phyloP scores from a whole-genome alignment of 2,113 vertebrate species.

The Bujurquina vittata region DNA sequence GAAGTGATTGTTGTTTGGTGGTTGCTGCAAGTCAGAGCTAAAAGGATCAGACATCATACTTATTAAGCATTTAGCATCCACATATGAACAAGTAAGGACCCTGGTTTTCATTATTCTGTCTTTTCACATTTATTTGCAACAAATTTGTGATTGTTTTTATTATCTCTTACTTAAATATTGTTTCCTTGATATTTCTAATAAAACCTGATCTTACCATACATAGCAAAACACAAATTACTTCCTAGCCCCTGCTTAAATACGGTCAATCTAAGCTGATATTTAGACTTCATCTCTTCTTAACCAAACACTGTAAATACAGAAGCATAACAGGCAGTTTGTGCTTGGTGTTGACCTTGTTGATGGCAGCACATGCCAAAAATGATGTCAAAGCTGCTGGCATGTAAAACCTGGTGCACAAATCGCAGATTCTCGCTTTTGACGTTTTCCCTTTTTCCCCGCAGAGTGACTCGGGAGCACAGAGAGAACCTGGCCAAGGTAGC shows the following conservation, averaged over 20 bases:
- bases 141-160: not conserved
- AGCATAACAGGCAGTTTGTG: not conserved
- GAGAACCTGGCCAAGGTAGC: constrained; percentile 91
- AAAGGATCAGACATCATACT: constrained; percentile 21
- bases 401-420: not conserved
- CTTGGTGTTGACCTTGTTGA: not conserved
- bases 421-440: not conserved
- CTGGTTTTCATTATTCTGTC: not conserved
- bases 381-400: not conserved
- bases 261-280: not conserved
- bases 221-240: not conserved
- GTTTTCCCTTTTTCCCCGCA: constrained; percentile 54
- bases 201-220: not conserved
- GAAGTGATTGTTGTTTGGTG: constrained; percentile 39
- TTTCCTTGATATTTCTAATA: not conserved
- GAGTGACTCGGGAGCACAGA: constrained; percentile 92
- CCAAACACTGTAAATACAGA: not conserved
- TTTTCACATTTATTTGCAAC: not conserved
- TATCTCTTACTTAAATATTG: not conserved
- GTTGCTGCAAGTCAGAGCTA: constrained; percentile 28
- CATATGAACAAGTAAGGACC: constrained; percentile 27
- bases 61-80: constrained; percentile 4
- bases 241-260: not conserved
- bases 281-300: not conserved
- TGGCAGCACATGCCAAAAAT: not conserved